Conservation (phyloP, 1,140 invertebrate species). For the Neodiprion fabricii region DNA sequence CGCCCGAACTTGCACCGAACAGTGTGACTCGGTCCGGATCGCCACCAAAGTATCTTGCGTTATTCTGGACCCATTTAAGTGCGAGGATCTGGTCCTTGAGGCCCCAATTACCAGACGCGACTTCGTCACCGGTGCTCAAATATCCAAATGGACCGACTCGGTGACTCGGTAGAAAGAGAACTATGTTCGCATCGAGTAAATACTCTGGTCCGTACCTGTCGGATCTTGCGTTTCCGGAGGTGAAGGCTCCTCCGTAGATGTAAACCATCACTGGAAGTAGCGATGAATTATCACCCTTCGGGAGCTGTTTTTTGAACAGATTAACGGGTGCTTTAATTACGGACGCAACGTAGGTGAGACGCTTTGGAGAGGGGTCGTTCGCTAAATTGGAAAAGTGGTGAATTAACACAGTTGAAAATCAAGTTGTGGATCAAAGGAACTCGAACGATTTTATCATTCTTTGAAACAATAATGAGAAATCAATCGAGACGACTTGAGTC, state of each 20-base stretch:
- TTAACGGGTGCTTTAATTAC: too few species aligned
- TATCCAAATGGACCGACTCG: constrained; percentile 65
- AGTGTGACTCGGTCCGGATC: constrained; percentile 44
- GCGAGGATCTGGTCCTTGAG: constrained; percentile 61
- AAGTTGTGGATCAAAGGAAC: too few species aligned
- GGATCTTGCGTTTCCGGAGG: constrained; percentile 47
- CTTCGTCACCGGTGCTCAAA: constrained; percentile 53
- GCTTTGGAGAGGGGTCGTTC: too few species aligned
- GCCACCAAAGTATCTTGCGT: constrained; percentile 47
- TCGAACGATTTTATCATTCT: too few species aligned
- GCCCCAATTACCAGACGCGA: constrained; percentile 55
- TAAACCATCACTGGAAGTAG: constrained; percentile 59
- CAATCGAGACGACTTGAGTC: too few species aligned
- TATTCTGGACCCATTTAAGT: constrained; percentile 57
- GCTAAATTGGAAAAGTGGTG: too few species aligned
- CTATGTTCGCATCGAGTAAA: constrained; percentile 63
- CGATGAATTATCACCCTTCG: constrained; percentile 15
- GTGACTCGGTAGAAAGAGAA: constrained; percentile 67
- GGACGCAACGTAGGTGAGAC: too few species aligned
- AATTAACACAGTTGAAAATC: too few species aligned
- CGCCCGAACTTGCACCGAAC: constrained; percentile 40
- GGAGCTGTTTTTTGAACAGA: neutral
- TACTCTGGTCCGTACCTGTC: constrained; percentile 56
- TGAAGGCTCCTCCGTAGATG: constrained; percentile 61
- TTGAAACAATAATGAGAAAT: too few species aligned